These are phyloP conservation scores for Pristionchus exspectatus DNA, from an alignment of 2,888 invertebrate genomes.

Conservation along the genomic window DNA sequence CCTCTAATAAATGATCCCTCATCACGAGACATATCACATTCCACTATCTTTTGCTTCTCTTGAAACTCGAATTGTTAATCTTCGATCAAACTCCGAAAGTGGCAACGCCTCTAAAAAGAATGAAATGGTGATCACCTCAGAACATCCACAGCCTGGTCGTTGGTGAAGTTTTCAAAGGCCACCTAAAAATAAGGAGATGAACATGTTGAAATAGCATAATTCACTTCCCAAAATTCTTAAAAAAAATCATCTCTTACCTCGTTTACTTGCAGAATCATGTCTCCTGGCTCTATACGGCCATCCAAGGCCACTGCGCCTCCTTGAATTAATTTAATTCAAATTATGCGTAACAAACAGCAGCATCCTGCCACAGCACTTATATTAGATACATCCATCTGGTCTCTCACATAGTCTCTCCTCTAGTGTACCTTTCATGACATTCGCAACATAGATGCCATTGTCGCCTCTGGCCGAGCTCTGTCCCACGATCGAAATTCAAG, in stretches of 20 bases:
- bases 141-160: slow-evolving; percentile 97
- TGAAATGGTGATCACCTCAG: slow-evolving; percentile 80
- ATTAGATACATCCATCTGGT: too few species aligned
- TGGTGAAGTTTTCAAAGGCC: slow-evolving; percentile 99
- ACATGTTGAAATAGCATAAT: not conserved
- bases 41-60: not conserved
- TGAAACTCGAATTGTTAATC: not conserved
- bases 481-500: slow-evolving; percentile 96
- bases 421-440: slow-evolving; percentile 92
- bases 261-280: slow-evolving; percentile 93
- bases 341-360: too few species aligned
- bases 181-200: slow-evolving; percentile 84
- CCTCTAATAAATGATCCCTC: not conserved
- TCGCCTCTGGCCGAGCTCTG: slow-evolving; percentile 96
- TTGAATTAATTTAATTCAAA: slow-evolving; percentile 60
- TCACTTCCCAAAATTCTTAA: not conserved
- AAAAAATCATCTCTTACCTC: not conserved
- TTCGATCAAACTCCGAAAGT: not conserved
- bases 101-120: not conserved
- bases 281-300: slow-evolving; percentile 98
- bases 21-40: not conserved
- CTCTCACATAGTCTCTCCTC: not conserved
- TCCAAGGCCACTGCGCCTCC: slow-evolving; percentile 96
- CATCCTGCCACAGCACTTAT: not conserved
- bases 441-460: slow-evolving; percentile 97